phyloP scores from a whole-genome alignment of 2,888 invertebrate species.

The Bruchidius siliquastri region DNA sequence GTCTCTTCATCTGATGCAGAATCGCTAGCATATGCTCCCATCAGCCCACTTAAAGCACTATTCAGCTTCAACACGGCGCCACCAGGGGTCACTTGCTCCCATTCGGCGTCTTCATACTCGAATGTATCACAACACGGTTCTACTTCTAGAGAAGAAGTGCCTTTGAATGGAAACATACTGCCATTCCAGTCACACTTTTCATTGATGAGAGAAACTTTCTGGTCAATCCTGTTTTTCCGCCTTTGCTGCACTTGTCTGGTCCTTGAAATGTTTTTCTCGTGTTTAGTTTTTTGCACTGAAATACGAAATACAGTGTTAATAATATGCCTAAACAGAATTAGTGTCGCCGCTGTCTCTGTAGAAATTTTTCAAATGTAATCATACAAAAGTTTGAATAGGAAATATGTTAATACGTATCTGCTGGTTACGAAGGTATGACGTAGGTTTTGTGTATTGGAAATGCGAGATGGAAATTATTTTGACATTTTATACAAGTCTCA shows the following conservation, averaged over 20 bases:
- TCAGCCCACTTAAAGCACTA: conserved; percentile 54
- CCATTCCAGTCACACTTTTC: conserved; percentile 45
- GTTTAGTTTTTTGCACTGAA: background rate
- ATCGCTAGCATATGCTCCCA: conserved; percentile 57
- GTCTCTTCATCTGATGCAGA: background rate
- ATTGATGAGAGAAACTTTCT: conserved; percentile 34
- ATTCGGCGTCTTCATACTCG: conserved; percentile 42
- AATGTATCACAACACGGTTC: conserved; percentile 29
- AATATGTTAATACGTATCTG: no score
- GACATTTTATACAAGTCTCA: no score
- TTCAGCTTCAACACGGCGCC: conserved; percentile 40
- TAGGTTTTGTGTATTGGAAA: no score
- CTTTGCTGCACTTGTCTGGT: background rate
- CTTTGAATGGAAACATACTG: conserved; percentile 41
- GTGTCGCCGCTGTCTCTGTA: no score
- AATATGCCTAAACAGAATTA: background rate
- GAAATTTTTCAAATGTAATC: conserved; percentile 4
- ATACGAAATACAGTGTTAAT: background rate
- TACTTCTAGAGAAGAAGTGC: conserved; percentile 35
- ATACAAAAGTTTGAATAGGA: no score
- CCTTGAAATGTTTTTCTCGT: background rate
- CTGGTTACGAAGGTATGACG: no score
- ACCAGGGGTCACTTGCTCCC: conserved; percentile 19
- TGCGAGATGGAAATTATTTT: no score
- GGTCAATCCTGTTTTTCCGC: background rate